Base-by-base conservation (phyloP, 2,888 invertebrate species). In the Griposia aprilina region DNA sequence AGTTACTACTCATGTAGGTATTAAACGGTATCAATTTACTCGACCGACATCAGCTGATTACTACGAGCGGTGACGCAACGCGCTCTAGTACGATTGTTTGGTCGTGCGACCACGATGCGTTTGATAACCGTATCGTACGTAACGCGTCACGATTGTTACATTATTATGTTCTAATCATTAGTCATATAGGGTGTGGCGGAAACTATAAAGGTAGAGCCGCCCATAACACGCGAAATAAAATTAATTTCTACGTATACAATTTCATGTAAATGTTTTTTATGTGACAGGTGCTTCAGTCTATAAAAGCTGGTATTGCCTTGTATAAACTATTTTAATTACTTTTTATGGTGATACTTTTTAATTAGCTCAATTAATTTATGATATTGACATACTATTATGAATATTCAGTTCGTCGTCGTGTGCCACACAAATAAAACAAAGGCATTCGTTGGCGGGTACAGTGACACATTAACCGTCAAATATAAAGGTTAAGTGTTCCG, bases 11-110 rank as follows among this genome's bases (percentile, higher is more conserved):
- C 63, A 78, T 84, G 86, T 88, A 85, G 82, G 84, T 87, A 84
- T 84, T 79, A 88, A 86, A 89, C 85, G 76, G 86, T 88, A 87
- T 89, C 89, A 88, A 89, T 89, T 89, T 87, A 89, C 89, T 88
- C 89, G 81, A 73, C 81, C 84, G 84, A 83, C 86, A 89, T 86
- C 89, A 89, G 89, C 89, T 89, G 89, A 89, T 89, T 89, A 88
- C 89, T 89, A 89, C 88, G 83, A 81, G 86, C 86, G 87, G 71
- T 89, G 89, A 89, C 87, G 89, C 83, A 89, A 89, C 82, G 82
- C 84, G 84, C 76, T 69, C 83, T 87, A 87, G 88, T 89, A 86
- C 88, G 87, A 87, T 86, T 87, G 89, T 89, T 82, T 72, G 17
- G 74, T 84, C 80, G 79, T 73, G 80, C 73, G 84, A 85, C 79